Evolutionary conservation across 1,140 invertebrate genomes (phyloP).

Genomic region (Lysiphlebus fabarum): DNA sequence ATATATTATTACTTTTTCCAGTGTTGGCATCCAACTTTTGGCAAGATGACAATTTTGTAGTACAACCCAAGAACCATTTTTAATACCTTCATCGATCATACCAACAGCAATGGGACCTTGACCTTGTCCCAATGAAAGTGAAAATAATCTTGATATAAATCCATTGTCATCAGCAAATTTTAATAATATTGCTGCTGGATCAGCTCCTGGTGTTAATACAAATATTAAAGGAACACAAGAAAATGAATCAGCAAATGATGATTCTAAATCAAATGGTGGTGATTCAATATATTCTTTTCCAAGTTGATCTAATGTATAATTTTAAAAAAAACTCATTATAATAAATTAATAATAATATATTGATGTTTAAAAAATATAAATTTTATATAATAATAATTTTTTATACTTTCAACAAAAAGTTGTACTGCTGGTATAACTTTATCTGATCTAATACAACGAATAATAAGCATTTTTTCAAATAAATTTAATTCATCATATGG

Average conservation of each 20-base stretch:
- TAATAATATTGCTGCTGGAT: conserved; percentile 80
- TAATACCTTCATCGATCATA: conserved; percentile 81
- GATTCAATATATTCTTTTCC: conserved; percentile 80
- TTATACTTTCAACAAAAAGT: conserved; percentile 73
- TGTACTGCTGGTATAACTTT: conserved; percentile 85
- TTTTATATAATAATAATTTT: conserved; percentile 21
- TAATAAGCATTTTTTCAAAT: conserved; percentile 78
- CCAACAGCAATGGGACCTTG: conserved; percentile 85
- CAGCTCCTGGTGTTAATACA: conserved; percentile 85
- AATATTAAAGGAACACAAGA: conserved; percentile 84
- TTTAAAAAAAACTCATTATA: conserved; percentile 16
- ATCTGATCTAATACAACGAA: conserved; percentile 82
- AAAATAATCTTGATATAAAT: conserved; percentile 77
- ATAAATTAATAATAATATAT: conserved; percentile 7
- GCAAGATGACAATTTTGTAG: conserved; percentile 95
- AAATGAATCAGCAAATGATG: conserved; percentile 80
- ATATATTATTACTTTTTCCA: conserved; percentile 64
- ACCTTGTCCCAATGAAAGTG: conserved; percentile 88
- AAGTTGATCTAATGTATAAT: conserved; percentile 41
- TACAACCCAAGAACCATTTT: conserved; percentile 88
- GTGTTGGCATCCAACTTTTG: conserved; percentile 84
- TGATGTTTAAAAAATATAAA: not conserved
- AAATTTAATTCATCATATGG: conserved; percentile 66
- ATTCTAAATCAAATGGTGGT: conserved; percentile 83
- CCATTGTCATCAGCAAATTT: conserved; percentile 90